phyloP scores from a whole-genome alignment of 2,888 invertebrate species.

The Athalia cordata region DNA sequence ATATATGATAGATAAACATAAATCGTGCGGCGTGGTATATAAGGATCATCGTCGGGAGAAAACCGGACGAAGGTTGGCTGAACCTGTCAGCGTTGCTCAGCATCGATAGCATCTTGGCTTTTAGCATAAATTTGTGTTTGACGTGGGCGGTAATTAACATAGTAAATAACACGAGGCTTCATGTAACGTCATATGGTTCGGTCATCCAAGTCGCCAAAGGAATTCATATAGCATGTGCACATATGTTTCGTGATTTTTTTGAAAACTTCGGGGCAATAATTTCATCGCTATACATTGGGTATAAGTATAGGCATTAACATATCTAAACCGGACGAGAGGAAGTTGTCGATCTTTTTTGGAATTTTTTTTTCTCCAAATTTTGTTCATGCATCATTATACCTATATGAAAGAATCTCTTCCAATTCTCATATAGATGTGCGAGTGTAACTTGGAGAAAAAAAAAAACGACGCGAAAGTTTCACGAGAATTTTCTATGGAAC shows the following conservation, averaged over 20 bases:
- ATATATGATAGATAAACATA: background rate
- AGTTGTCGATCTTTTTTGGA: constrained; percentile 23
- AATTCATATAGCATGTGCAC: background rate
- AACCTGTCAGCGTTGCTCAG: constrained; percentile 59
- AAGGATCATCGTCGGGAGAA: constrained; percentile 2
- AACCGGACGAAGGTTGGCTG: constrained; percentile 49
- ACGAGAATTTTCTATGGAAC: no score
- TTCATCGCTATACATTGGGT: no score
- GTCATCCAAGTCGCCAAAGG: constrained; percentile 24
- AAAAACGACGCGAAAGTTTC: no score
- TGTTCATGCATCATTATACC: no score
- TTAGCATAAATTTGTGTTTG: constrained; percentile 70
- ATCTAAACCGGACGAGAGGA: constrained; percentile 10
- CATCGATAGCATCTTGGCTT: constrained; percentile 65
- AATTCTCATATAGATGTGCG: no score
- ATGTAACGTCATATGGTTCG: constrained; percentile 14
- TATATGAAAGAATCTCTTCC: no score
- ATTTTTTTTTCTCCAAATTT: no score
- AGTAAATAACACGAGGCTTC: constrained; percentile 62
- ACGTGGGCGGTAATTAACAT: constrained; percentile 69
- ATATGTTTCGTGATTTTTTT: background rate
- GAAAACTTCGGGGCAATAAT: background rate
- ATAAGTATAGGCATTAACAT: no score
- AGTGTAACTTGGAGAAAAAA: no score
- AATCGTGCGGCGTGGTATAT: background rate